Percentiles rank a stretch among this genome's conserved stretches.
These are phyloP conservation scores for Gorsachius magnificus DNA, from an alignment of 2,797 vertebrate genomes.

Conservation along the genomic window DNA sequence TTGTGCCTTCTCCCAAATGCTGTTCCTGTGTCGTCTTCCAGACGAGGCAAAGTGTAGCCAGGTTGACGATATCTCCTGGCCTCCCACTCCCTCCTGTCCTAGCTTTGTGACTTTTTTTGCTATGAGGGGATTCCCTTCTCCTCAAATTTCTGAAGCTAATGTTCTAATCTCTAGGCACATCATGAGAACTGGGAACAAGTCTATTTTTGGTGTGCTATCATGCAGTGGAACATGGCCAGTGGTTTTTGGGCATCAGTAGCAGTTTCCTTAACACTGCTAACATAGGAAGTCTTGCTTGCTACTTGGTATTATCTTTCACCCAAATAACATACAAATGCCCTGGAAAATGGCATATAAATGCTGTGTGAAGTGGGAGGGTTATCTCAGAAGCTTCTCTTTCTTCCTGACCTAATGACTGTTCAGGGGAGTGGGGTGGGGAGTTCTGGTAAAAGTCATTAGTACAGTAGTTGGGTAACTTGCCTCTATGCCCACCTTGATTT, in stretches of 20 bases:
- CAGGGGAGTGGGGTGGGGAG: background rate
- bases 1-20: background rate
- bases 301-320: background rate
- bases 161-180: background rate
- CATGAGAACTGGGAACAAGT: background rate
- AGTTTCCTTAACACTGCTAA: background rate
- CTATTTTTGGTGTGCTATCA: background rate
- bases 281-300: background rate
- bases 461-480: background rate
- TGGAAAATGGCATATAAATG: background rate
- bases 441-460: constrained; percentile 3
- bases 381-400: background rate
- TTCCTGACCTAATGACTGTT: background rate
- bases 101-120: background rate
- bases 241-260: background rate
- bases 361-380: background rate
- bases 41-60: background rate
- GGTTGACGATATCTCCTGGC: background rate
- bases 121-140: background rate
- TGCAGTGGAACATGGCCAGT: background rate
- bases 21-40: background rate
- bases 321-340: background rate
- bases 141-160: background rate
- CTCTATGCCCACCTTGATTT: background rate
- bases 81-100: background rate